phyloP scores from a whole-genome alignment of 2,888 invertebrate genomes.

The Prostheceraeus crozeri region DNA sequence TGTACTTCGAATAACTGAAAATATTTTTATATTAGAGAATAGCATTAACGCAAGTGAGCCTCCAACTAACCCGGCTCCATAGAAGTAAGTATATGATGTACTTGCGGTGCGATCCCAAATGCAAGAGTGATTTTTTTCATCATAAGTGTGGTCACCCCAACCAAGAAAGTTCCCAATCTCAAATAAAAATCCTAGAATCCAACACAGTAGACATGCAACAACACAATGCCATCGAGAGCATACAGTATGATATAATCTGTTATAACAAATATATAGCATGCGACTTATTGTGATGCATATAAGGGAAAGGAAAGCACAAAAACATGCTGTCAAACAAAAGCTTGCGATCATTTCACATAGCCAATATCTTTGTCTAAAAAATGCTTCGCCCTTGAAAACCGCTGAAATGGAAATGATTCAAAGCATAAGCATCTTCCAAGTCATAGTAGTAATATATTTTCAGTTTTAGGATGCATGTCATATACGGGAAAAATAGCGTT shows the following conservation, averaged over 20 bases:
- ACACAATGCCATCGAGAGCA: slow-evolving; percentile 39
- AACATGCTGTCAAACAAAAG: slow-evolving; percentile 41
- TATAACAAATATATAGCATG: slow-evolving; percentile 40
- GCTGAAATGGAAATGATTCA: too few species aligned
- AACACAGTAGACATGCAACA: slow-evolving; percentile 40
- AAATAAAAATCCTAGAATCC: slow-evolving; percentile 42
- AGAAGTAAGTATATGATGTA: slow-evolving; percentile 42
- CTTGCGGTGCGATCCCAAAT: slow-evolving; percentile 42
- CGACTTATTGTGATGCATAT: slow-evolving; percentile 42
- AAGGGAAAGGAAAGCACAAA: slow-evolving; percentile 42
- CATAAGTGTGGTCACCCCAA: slow-evolving; percentile 43
- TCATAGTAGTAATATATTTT: too few species aligned
- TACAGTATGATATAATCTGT: slow-evolving; percentile 38
- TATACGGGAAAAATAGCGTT: too few species aligned
- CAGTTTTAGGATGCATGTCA: too few species aligned
- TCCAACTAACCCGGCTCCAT: slow-evolving; percentile 40
- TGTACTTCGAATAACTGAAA: too few species aligned
- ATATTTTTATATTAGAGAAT: slow-evolving; percentile 41
- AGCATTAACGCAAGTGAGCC: slow-evolving; percentile 40
- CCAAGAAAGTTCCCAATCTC: slow-evolving; percentile 42
- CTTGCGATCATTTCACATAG: slow-evolving; percentile 42
- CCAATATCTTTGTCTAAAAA: slow-evolving; percentile 39
- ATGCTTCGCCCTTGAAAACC: slow-evolving; percentile 39
- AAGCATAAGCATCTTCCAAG: too few species aligned
- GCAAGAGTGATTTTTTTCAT: slow-evolving; percentile 42